Evolutionary conservation across 1,140 invertebrate species (phyloP), one percentile per base, ranked within the genome.

Genomic region (Drosophila varians): DNA sequence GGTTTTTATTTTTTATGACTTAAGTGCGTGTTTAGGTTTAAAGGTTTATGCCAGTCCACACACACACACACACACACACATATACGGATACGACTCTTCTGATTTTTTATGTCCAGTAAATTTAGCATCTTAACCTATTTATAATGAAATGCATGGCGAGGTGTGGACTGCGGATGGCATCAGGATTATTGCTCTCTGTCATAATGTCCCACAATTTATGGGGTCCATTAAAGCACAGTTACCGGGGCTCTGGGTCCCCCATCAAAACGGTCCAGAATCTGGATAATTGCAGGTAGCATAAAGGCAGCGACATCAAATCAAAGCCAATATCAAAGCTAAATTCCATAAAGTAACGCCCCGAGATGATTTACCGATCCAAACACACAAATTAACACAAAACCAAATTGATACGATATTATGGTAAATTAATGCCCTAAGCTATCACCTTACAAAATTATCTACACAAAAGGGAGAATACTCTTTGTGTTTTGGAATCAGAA

Each of bases 121-220:
- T 84, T 89, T 80, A 84, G 80, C 80, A 71, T 86, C 76, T 86
- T 86, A 86, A 86, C 80, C 80, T 86, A 86, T 86, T 86, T 86
- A 86, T 86, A 87, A 86, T 84, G 82, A 86, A 87, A 86, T 86
- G 62, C 71, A 57, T 65, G 71, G 23, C 38, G 69, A 26, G 49
- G 56, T 25, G 45, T 42, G 38, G 48, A 64, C 60, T 64, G 60
- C 60, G 16, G 34, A 25, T 54, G 49, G 49, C n/a, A 38, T 45
- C 56, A 19, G 49, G 48, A 61, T 51, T 70, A 66, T 76, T 66
- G 72, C 68, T 46, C 14, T 78, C 54, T 78, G 58, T 61, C 76
- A 78, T 78, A 78, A 84, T 80, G 72, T 80, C 55, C n/a, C 60
- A 58, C 62, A 80, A 76, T 80, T 86, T 86, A 86, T 80, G 46